phyloP scores from a whole-genome alignment of 1,140 invertebrate genomes.

The Battus philenor region DNA sequence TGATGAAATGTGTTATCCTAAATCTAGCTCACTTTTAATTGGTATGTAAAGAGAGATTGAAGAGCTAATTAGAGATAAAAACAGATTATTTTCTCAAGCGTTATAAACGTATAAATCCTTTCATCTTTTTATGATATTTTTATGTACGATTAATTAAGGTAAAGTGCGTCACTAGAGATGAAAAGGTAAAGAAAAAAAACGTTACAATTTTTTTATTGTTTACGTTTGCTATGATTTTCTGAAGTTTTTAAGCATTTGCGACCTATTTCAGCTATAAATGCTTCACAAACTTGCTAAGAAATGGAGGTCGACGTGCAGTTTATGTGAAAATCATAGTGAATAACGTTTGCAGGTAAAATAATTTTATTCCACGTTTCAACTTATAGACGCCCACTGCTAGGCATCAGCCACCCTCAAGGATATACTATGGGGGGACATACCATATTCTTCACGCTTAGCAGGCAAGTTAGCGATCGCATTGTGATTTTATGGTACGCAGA shows the following conservation, averaged over 20 bases:
- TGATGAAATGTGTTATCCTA: too few relatives aligned
- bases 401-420: too few relatives aligned
- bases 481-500: too few relatives aligned
- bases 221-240: background rate
- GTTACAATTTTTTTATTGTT: constrained; percentile 2
- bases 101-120: too few relatives aligned
- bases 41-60: too few relatives aligned
- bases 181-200: constrained; percentile 2
- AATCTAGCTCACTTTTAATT: too few relatives aligned
- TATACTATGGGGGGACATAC: background rate
- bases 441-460: background rate
- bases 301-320: background rate
- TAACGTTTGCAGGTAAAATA: background rate
- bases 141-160: constrained; percentile 1
- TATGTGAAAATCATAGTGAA: constrained; percentile 6
- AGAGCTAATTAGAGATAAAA: too few relatives aligned
- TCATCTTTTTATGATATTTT: too few relatives aligned
- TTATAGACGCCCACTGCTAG: too few relatives aligned
- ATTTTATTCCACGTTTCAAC: background rate
- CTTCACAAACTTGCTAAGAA: constrained; percentile 7
- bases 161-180: background rate
- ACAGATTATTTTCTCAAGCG: too few relatives aligned
- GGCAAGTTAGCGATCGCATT: too few relatives aligned
- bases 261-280: background rate
- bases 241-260: background rate